Evolutionary conservation across 2,888 invertebrate genomes (phyloP), one percentile per base, ranked within the genome.

Genomic region (Ormyrus nitidulus): DNA sequence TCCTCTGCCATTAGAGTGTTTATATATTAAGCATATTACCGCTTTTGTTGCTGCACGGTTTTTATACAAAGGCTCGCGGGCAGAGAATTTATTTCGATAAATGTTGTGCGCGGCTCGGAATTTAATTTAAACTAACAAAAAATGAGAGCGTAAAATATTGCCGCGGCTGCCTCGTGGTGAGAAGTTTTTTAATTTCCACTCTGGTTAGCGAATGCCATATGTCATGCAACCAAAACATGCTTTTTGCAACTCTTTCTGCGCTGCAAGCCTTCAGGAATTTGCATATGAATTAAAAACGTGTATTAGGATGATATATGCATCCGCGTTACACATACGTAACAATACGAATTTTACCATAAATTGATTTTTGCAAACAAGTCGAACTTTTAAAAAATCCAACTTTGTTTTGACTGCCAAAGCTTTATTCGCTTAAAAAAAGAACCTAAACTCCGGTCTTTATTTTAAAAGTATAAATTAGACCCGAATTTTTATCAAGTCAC

Each of bases 211-310:
- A n/a, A 48, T 48, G 11, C 64, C 72, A 72, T 72, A 56, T 73
- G 73, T 73, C 59, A 49, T n/a, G 3, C 7, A 58, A 19, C 66
- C 59, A 54, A 66, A 71, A 65, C 58, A 66, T 53, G 34, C 54
- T 79, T 75, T 79, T 62, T 70, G 53, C n/a, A n/a, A 46, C 19
- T 34, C 70, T 65, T 64, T 62, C 46, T 13, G 51, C 65, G 9
- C 53, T 10, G 49, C 46, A 49, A 34, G 13, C 34, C 11, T 13
- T 68, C 34, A 59, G 46, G 62, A 75, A 79, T 75, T 75, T 79
- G 65, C 79, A 75, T 75, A 48, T 65, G 79, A 75, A 79, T 79
- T 59, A 49, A 70, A 56, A 69, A 13, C 44, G 54, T 44, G 61
- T 5, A 10, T 10, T 10, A 6, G 49, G 51, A 59, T 59, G 54